A percentile compares a stretch with the other conserved stretches of the same genome.
Evolutionary conservation across 2,797 vertebrate species (phyloP).

Genomic region (Lerista edwardsae): DNA sequence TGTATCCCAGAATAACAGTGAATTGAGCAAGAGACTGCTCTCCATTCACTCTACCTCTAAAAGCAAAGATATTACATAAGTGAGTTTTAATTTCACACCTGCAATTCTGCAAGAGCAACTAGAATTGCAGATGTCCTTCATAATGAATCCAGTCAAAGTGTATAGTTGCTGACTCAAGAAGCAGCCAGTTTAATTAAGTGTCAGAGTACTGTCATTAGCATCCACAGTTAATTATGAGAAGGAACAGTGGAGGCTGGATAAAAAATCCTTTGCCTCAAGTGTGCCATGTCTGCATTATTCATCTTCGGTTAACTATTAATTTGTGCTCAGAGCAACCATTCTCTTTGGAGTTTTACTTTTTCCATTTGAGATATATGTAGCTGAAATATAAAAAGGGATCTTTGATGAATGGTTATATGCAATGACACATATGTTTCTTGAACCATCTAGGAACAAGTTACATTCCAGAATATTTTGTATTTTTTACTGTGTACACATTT

Average conservation of each 20-base stretch:
- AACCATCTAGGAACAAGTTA: conserved; percentile 1
- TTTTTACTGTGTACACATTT: background rate
- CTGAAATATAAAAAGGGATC: conserved; percentile 23
- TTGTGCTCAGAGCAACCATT: conserved; percentile 17
- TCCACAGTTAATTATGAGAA: conserved; percentile 7
- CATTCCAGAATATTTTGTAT: background rate
- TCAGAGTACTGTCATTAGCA: conserved; percentile 25
- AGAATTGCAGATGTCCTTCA: conserved; percentile 50
- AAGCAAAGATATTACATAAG: conserved; percentile 29
- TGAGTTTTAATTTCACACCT: conserved; percentile 62
- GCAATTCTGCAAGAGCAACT: conserved; percentile 26
- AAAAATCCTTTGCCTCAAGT: background rate
- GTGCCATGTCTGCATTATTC: conserved; percentile 8
- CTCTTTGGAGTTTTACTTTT: background rate
- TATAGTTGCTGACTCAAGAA: background rate
- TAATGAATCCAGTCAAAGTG: background rate
- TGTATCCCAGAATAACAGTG: conserved; percentile 41
- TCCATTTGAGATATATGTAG: background rate
- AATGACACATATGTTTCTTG: background rate
- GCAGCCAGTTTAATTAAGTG: conserved; percentile 44
- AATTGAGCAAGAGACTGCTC: conserved; percentile 33
- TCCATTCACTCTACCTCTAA: conserved; percentile 50
- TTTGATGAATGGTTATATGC: background rate
- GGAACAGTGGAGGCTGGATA: conserved; percentile 20
- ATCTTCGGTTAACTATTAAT: background rate